A percentile compares a stretch with the other conserved stretches of the same genome.
These are phyloP conservation scores for Phaonia tiefii DNA, from an alignment of 2,888 invertebrate species.

Conservation along the genomic window DNA sequence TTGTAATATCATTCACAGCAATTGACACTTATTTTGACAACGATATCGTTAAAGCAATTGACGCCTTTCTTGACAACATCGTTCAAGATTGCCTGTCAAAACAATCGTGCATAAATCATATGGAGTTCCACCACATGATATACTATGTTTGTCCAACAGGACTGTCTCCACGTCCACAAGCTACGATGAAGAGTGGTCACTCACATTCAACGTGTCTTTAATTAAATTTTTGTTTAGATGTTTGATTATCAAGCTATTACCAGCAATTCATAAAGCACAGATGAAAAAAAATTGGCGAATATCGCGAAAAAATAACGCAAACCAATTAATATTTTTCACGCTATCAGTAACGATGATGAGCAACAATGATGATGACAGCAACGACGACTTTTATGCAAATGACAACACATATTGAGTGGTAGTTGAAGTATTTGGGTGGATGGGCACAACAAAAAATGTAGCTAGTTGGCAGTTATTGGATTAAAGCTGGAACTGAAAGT, in stretches of 20 bases:
- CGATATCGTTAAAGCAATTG: conserved; percentile 11
- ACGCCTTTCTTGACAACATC: conserved; percentile 45
- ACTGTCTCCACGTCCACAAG: neutral
- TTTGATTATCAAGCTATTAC: neutral
- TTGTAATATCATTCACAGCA: too few relatives aligned
- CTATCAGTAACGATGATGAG: conserved; percentile 7
- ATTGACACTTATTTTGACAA: too few relatives aligned
- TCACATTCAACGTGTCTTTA: conserved; percentile 11
- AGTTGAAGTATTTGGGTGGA: too few relatives aligned
- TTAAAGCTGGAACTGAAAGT: neutral
- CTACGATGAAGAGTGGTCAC: conserved; percentile 5
- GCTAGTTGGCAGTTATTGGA: neutral
- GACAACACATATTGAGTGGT: neutral
- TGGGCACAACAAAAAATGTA: neutral
- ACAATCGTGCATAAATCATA: neutral
- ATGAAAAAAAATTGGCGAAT: neutral
- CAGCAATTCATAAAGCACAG: neutral
- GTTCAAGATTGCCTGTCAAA: conserved; percentile 38
- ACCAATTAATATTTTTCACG: conserved; percentile 32
- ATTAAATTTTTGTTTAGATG: neutral
- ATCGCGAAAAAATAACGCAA: conserved; percentile 22
- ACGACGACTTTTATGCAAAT: conserved; percentile 21
- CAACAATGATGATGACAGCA: neutral
- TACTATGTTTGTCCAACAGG: neutral
- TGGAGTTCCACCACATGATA: neutral